Conservation (phyloP, 2,888 invertebrate genomes). For the Protonemura montana region DNA sequence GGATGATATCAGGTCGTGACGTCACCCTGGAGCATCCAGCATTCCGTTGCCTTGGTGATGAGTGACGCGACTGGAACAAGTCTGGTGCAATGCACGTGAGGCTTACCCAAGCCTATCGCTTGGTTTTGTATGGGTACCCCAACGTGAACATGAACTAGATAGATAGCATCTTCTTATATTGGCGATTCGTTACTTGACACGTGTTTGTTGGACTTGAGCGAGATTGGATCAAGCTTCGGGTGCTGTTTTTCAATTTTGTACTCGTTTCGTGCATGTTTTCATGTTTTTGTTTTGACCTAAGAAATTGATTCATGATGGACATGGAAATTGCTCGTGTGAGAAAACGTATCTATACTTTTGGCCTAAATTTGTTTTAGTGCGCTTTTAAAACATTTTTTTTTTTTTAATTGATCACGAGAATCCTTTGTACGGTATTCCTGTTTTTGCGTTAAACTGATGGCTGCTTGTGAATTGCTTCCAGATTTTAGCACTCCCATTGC, state of each 20-base stretch:
- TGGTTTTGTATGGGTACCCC: no score
- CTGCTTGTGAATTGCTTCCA: neutral
- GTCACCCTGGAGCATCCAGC: neutral
- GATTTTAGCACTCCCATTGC: constrained; percentile 2
- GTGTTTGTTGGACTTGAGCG: neutral
- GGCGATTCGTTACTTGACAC: neutral
- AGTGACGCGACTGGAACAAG: neutral
- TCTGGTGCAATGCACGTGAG: neutral
- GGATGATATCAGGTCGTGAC: neutral
- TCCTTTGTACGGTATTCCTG: neutral
- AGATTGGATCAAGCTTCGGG: neutral
- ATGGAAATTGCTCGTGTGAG: neutral
- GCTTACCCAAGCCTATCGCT: no score
- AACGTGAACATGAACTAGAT: neutral
- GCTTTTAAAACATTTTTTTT: neutral
- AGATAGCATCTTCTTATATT: neutral
- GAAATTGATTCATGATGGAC: neutral
- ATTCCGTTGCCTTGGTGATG: neutral
- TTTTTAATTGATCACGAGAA: no score
- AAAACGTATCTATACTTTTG: neutral
- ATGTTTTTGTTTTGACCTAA: no score
- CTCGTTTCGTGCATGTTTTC: neutral
- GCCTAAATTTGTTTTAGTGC: neutral
- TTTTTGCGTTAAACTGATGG: neutral
- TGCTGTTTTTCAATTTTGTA: neutral